A percentile compares a stretch with the other conserved stretches of the same genome.
phyloP scores from a whole-genome alignment of 2,113 vertebrate species.

The Chloebia gouldiae region DNA sequence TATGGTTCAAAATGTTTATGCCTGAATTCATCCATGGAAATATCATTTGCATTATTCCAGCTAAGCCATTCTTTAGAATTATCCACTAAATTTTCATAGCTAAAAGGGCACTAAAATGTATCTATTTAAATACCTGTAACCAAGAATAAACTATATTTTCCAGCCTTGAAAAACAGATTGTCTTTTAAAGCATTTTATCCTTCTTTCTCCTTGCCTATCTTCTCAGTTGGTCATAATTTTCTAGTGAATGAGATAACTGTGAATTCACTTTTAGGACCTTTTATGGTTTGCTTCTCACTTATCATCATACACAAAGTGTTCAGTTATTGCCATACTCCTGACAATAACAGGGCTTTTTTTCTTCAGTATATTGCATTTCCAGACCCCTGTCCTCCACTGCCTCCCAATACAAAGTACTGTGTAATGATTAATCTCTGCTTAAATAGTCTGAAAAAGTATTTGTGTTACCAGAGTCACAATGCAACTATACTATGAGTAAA shows the following conservation, averaged over 20 bases:
- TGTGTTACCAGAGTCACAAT: neutral
- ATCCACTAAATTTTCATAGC: neutral
- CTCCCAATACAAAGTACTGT: neutral
- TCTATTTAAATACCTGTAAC: neutral
- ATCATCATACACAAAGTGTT: neutral
- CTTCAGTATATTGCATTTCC: neutral
- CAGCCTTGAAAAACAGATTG: neutral
- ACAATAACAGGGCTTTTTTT: neutral
- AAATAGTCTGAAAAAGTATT: neutral
- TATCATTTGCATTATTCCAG: neutral
- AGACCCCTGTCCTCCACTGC: neutral
- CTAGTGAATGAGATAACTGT: neutral
- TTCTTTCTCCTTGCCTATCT: neutral
- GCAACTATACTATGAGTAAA: fast-evolving
- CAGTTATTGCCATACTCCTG: neutral
- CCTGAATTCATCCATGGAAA: neutral
- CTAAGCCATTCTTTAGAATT: neutral
- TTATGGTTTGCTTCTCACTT: neutral
- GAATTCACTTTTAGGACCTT: neutral
- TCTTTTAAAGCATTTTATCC: neutral
- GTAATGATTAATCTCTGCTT: constrained; percentile 18
- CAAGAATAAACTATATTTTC: neutral
- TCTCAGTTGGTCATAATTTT: neutral
- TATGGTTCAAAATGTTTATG: neutral
- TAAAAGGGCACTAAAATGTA: neutral